Conservation (phyloP, 1,140 invertebrate species). For the Fopius arisanus region DNA sequence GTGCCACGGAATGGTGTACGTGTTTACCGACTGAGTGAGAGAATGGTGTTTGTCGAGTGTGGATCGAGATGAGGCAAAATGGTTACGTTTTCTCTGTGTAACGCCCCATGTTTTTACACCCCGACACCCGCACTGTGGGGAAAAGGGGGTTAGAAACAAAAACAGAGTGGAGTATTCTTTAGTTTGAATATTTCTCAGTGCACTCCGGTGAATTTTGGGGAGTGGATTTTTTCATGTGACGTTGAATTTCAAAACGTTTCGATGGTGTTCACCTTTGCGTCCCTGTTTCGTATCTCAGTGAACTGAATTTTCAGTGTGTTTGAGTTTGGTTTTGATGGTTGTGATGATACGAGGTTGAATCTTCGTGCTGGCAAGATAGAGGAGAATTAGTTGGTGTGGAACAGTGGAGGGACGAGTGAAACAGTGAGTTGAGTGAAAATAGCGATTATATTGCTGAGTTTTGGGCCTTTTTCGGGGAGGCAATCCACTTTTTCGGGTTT, state of each 20-base stretch:
- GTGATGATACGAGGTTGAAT: not conserved
- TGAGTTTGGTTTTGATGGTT: not conserved
- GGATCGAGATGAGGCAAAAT: constrained; percentile 12
- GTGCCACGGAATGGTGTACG: constrained; percentile 24
- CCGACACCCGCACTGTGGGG: not conserved
- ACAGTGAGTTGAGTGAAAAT: too few species aligned
- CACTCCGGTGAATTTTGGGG: not conserved
- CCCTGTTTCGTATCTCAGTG: not conserved
- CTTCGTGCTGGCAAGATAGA: not conserved
- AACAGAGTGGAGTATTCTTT: too few species aligned
- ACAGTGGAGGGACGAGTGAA: too few species aligned
- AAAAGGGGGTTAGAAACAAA: too few species aligned
- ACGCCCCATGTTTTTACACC: constrained; percentile 12
- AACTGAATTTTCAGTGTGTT: not conserved
- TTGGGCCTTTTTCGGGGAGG: not conserved
- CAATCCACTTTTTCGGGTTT: not conserved
- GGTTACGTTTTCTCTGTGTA: constrained; percentile 18
- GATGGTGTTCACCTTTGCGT: not conserved
- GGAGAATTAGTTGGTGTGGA: too few species aligned
- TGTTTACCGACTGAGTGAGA: constrained; percentile 14
- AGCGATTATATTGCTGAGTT: not conserved
- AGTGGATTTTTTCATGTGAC: not conserved
- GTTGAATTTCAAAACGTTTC: not conserved
- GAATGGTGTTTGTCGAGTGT: not conserved
- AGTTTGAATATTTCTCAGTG: too few species aligned